Percentiles rank a stretch among this genome's conserved stretches.
Conservation (phyloP, 1,140 invertebrate genomes). For the Pogonus chalceus region DNA sequence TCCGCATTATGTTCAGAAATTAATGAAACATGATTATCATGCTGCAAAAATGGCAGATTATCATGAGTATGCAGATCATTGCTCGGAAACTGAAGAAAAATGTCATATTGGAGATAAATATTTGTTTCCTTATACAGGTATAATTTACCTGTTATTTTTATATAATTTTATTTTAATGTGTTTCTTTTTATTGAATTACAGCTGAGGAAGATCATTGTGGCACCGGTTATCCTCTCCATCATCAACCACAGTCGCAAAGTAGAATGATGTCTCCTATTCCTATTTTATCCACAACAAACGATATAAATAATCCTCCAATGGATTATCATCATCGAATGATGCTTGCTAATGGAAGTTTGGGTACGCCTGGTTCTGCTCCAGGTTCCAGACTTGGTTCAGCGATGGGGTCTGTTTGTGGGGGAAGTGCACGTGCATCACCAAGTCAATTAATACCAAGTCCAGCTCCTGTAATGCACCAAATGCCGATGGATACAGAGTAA, state of each 20-base stretch:
- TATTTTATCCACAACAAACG: conserved; percentile 21
- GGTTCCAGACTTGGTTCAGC: conserved; percentile 30
- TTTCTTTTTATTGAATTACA: conserved; percentile 30
- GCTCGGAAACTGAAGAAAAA: conserved; percentile 63
- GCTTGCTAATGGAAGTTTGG: background rate
- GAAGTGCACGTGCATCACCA: conserved; percentile 30
- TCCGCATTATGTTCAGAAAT: conserved; percentile 23
- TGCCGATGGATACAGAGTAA: conserved; percentile 5
- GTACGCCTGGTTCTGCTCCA: conserved; percentile 18
- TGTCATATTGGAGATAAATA: conserved; percentile 65
- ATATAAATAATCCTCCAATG: conserved; percentile 31
- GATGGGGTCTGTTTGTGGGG: conserved; percentile 36
- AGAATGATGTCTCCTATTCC: conserved; percentile 29
- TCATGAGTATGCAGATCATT: conserved; percentile 46
- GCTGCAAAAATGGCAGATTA: conserved; percentile 23
- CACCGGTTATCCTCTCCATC: conserved; percentile 25
- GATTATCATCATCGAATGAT: background rate
- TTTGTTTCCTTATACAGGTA: conserved; percentile 62
- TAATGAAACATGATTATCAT: conserved; percentile 24
- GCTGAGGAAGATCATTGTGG: conserved; percentile 48
- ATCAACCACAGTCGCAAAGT: conserved; percentile 22
- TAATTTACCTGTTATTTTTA: conserved; percentile 40
- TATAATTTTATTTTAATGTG: conserved; percentile 25
- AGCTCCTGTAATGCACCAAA: conserved; percentile 31
- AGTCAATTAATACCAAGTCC: conserved; percentile 31